Evolutionary conservation across 2,797 vertebrate genomes (phyloP).

Genomic region (Thaleichthys pacificus): DNA sequence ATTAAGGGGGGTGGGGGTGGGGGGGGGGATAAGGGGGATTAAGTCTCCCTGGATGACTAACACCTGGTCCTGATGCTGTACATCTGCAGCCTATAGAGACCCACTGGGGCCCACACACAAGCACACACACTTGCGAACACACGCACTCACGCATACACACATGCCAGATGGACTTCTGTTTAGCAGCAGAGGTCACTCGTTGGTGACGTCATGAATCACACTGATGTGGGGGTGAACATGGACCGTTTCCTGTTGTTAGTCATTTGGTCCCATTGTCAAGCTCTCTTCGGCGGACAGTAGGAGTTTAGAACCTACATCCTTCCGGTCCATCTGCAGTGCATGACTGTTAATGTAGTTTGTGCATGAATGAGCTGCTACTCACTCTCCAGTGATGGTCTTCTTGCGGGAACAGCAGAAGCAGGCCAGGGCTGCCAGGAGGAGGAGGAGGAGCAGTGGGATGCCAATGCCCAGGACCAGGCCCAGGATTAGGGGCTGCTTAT

Average conservation of each 20-base stretch:
- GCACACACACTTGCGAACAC: conserved; percentile 26
- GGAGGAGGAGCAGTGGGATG: conserved; percentile 76
- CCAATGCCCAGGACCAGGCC: conserved; percentile 80
- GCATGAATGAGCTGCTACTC: conserved; percentile 50
- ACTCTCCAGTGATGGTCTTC: conserved; percentile 74
- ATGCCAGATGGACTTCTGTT: conserved; percentile 1
- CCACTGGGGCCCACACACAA: conserved; percentile 7
- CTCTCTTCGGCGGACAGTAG: no score
- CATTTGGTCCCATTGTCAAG: neutral
- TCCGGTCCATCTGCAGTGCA: neutral
- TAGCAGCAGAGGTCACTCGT: neutral
- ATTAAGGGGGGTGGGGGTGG: no score
- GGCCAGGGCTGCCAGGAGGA: conserved; percentile 69
- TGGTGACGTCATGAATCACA: neutral
- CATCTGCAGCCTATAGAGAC: conserved; percentile 36
- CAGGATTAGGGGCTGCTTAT: conserved; percentile 63
- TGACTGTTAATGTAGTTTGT: conserved; percentile 6
- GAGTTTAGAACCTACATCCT: neutral
- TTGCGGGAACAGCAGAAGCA: conserved; percentile 73
- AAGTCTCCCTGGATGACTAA: conserved; percentile 52
- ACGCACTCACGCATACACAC: conserved; percentile 13
- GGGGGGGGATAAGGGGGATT: conserved; percentile 32
- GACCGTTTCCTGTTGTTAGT: neutral
- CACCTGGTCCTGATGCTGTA: conserved; percentile 62
- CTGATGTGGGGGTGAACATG: neutral